Conservation (phyloP, 2,113 vertebrate species). For the Eptesicus fuscus region DNA sequence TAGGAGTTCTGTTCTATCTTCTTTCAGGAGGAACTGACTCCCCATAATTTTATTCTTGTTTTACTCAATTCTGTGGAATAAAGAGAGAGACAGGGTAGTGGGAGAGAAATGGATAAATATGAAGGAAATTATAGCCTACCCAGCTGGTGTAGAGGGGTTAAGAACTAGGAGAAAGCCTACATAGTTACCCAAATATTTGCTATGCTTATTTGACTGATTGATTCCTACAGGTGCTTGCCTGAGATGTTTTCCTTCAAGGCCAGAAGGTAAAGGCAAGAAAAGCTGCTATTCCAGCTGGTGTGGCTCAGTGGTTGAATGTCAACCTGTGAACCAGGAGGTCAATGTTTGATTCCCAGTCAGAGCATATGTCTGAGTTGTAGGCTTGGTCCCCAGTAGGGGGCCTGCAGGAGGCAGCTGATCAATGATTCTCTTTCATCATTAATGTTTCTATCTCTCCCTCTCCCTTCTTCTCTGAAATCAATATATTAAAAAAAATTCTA, state of each 20-base stretch:
- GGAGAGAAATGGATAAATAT: background rate
- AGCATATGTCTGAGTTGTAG: too few species aligned
- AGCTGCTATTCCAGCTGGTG: background rate
- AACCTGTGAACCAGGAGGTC: too few species aligned
- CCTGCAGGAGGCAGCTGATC: too few species aligned
- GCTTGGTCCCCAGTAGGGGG: too few species aligned
- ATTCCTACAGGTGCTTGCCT: background rate
- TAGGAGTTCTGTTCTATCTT: background rate
- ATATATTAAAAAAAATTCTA: too few species aligned
- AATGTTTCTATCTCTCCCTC: too few species aligned
- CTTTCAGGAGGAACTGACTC: background rate
- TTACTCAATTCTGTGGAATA: background rate
- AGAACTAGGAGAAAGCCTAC: background rate
- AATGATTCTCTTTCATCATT: too few species aligned
- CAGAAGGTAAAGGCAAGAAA: background rate
- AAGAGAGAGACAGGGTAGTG: background rate
- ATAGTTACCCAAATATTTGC: background rate
- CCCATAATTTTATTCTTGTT: background rate
- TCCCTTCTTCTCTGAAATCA: too few species aligned
- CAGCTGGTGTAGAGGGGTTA: background rate
- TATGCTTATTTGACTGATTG: background rate
- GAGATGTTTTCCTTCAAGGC: background rate
- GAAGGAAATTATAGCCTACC: background rate
- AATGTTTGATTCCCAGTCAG: too few species aligned
- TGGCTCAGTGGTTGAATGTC: too few species aligned